Evolutionary conservation across 2,797 vertebrate genomes (phyloP), one percentile per base, ranked within the genome.

Genomic region (Ateles fusciceps): DNA sequence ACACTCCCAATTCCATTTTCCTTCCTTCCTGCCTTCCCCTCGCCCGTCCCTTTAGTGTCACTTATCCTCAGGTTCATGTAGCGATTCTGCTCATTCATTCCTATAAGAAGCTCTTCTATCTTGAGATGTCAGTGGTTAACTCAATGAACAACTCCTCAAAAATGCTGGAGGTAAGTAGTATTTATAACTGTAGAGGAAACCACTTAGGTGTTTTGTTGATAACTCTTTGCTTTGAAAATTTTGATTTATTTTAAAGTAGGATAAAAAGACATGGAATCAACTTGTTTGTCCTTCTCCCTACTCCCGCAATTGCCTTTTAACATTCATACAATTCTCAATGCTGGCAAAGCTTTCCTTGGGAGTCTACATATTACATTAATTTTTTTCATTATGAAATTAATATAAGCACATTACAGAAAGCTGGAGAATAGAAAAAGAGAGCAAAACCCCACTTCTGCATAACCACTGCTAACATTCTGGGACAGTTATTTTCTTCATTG

Each of bases 81-180:
- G 88, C 57, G 33, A 75, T 90, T 86, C 92, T 92, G 39, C 24
- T 86, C 44, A 64, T 89, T 89, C 74, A 76, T 92, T 95, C 39
- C 78, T 44, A 71, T 8, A 81, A 90, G 85, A 93, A 92, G 33
- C 57, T 87, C 50, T 55, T 64, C 50, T 48, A 36, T 48, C n/a
- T 96, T 89, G 52, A 78, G 85, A 87, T 95, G 52, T 46, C 39
- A 87, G 26, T 17, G 7, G 39, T 74, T 89, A 95, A 89, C 24
- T 81, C 46, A 83, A 13, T 59, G 83, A 89, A 44, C 42, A 92
- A 22, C 26, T 87, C 59, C 59, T 80, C 48, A 85, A 39, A 96
- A 89, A 92, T 83, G n/a, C 22, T 87, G 83, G 68, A 46, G 28
- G 44, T 90, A 42, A 95, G 42, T 72, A 61, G 61, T 72, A 55